Base-by-base conservation (phyloP, 2,888 invertebrate genomes). In the Automeris io region DNA sequence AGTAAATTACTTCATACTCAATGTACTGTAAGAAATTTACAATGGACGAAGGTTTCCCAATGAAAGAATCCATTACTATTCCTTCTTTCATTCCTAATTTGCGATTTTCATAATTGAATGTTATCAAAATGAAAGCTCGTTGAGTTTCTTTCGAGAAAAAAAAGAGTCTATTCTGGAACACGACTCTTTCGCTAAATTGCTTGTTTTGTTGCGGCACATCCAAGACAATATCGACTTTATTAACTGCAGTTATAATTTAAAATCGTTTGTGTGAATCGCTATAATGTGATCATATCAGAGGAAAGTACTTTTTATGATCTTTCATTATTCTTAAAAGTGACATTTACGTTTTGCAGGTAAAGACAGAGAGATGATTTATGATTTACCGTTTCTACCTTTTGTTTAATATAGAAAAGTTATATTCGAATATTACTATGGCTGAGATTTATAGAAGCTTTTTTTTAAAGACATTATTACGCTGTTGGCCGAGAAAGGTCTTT, bases 81-180 rank as follows among this genome's bases (percentile, higher is more conserved):
- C 47, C 43, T 31, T 39, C 42, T 39, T 43, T 31, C 35, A 18
- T 51, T 49, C 57, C 61, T 70, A 69, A 71, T 68, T 70, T 65
- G 63, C 54, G 61, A 66, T 62, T 61, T 61, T 64, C 57, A 59
- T 72, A 73, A 74, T 74, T 73, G 68, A 71, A 73, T 66, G 61
- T 64, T 73, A 66, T 72, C 67, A 63, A 61, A 68, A 70, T 55
- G 59, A 63, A 65, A 56, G 66, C 47, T 49, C 53, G 49, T 42
- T 32, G 59, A 61, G 49, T 59, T 58, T 63, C 54, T 52, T 49
- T 54, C 51, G 41, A 41, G 59, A 61, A 62, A 67, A 63, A 59
- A 62, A 61, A 66, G 54, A 48, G 47, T 46, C 49, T 47, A 53
- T 38, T 50, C 44, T 40, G 48, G 51, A 55, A 49, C 41, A 47